Conservation (phyloP, 2,888 invertebrate species). For the Teleiodes luculella region DNA sequence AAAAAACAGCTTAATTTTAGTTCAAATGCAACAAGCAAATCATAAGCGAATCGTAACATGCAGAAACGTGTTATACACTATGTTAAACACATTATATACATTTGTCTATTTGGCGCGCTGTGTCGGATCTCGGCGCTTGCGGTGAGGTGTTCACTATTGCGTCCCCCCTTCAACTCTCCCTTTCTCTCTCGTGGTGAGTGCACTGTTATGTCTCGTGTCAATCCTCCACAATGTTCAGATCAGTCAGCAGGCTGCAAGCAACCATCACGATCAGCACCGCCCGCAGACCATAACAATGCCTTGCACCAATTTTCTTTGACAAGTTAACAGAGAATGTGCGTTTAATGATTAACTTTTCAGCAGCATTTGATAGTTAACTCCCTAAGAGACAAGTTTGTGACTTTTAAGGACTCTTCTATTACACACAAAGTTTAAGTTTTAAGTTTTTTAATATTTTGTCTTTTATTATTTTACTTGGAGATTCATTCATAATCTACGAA, state of each 20-base stretch:
- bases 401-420: too few relatives aligned
- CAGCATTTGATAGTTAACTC: too few relatives aligned
- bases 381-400: too few relatives aligned
- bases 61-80: constrained; percentile 26
- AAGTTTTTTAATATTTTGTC: too few relatives aligned
- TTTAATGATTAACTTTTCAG: too few relatives aligned
- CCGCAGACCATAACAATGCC: constrained; percentile 18
- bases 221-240: constrained; percentile 74
- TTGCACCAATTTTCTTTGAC: constrained; percentile 9
- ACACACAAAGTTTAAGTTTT: too few relatives aligned
- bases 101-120: constrained; percentile 14
- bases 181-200: background rate
- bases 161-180: too few relatives aligned
- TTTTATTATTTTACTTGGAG: too few relatives aligned
- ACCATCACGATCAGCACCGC: constrained; percentile 44
- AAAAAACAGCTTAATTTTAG: too few relatives aligned
- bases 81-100: constrained; percentile 30
- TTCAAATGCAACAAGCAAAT: too few relatives aligned
- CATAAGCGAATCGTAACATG: constrained; percentile 25
- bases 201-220: constrained; percentile 33
- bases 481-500: too few relatives aligned
- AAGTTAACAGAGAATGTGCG: constrained; percentile 8
- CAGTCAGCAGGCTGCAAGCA: constrained; percentile 76
- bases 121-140: constrained; percentile 7
- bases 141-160: background rate